phyloP scores from a whole-genome alignment of 2,797 vertebrate genomes.

The Amniataba percoides region DNA sequence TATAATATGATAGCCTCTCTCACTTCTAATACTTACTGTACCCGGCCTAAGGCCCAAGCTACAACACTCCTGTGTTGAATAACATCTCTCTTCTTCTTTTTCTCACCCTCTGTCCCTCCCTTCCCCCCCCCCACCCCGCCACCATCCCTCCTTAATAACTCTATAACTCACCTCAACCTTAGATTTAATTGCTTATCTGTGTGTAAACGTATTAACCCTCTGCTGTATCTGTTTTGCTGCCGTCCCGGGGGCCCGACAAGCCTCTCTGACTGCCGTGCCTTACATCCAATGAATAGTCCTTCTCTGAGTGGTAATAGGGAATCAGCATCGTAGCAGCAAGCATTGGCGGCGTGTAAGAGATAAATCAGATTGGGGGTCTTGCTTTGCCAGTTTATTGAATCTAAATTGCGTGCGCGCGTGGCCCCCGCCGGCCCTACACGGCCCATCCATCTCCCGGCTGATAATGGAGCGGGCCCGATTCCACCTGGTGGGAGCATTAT shows the following conservation, averaged over 20 bases:
- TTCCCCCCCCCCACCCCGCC: constrained; percentile 33
- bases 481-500: constrained; percentile 99
- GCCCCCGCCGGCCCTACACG: constrained; percentile 92
- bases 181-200: constrained; percentile 86
- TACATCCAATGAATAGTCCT: constrained; percentile 93
- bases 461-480: constrained; percentile 96
- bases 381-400: constrained; percentile 97
- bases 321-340: constrained; percentile 85
- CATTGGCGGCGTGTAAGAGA: constrained; percentile 88
- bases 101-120: constrained; percentile 47
- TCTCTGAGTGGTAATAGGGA: constrained; percentile 89
- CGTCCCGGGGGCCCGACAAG: constrained; percentile 78
- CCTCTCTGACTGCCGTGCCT: constrained; percentile 81
- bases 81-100: constrained; percentile 65
- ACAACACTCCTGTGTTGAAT: constrained; percentile 64
- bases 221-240: constrained; percentile 81
- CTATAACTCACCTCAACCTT: constrained; percentile 84
- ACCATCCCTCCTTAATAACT: constrained; percentile 80
- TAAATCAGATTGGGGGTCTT: constrained; percentile 95
- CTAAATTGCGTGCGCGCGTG: constrained; percentile 93
- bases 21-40: constrained; percentile 68
- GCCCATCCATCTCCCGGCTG: constrained; percentile 96
- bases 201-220: constrained; percentile 83
- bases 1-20: constrained; percentile 74
- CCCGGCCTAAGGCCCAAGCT: constrained; percentile 65